phyloP scores from a whole-genome alignment of 1,140 invertebrate species.

The Steinernema feltiae region DNA sequence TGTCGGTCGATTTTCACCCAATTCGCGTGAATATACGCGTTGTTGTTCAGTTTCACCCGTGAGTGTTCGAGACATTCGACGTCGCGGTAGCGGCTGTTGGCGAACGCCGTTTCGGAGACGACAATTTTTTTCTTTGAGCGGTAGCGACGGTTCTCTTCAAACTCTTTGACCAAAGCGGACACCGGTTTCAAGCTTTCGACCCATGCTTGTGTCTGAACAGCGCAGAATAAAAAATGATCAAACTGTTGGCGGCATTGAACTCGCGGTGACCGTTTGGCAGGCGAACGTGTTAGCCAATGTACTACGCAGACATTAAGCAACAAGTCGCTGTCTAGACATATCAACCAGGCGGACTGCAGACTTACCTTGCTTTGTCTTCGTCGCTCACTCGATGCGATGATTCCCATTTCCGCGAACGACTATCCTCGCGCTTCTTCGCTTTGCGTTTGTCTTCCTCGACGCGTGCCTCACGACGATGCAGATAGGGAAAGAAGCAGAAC shows the following conservation, averaged over 20 bases:
- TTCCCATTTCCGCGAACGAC: background rate
- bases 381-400: slow-evolving; percentile 7
- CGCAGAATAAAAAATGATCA: too few relatives aligned
- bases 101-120: background rate
- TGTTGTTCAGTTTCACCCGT: background rate
- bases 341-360: background rate
- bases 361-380: slow-evolving; percentile 3
- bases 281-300: too few relatives aligned
- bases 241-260: too few relatives aligned
- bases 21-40: background rate
- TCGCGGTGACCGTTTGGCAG: too few relatives aligned
- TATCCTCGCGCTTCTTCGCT: background rate
- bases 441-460: background rate
- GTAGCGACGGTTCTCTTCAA: background rate
- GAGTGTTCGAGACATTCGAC: background rate
- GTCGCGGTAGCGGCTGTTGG: slow-evolving; percentile 2
- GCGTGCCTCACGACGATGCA: background rate
- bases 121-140: background rate
- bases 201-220: background rate
- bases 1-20: background rate
- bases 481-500: slow-evolving; percentile 1
- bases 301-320: too few relatives aligned
- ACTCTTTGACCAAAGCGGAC: background rate
- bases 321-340: too few relatives aligned
- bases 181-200: background rate